Evolutionary conservation across 2,797 vertebrate genomes (phyloP), one percentile per base, ranked within the genome.

Genomic region (Sebastes matsubarae): DNA sequence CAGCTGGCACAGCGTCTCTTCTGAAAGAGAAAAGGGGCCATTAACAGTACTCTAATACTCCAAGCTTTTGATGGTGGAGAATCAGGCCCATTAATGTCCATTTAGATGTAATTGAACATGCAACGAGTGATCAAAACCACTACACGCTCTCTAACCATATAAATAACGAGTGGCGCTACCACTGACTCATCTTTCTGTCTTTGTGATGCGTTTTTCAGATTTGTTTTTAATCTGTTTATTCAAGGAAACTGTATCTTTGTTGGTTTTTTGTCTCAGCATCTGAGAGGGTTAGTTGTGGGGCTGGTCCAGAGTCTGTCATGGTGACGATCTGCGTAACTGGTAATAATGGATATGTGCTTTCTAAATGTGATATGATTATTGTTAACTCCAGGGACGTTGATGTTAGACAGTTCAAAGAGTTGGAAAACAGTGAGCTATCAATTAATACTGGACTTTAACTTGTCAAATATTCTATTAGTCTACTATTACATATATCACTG

Each of bases 271-370:
- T 50, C 20, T n/a, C 25, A 14, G 64, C n/a, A 16, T 27, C 16
- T 25, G 20, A 30, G n/a, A 29, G 30, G 27, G 14, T 59, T 57
- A 25, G 42, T 38, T 58, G 30, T 4, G n/a, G 57, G 27, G 46
- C 12, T 27, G 30, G 3, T 22, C 20, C 20, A 25, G 27, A 7
- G 46, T 60, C 29, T 8, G 60, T 42, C 27, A 65, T 38, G 27
- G 55, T 73, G 65, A 46, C 58, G 22, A 58, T 38, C 50, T 78
- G 57, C 42, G 12, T 25, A 79, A 79, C n/a, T 50, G 68, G n/a
- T 5, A 4, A 16, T 25, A 30, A 50, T 61, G 8, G 52, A 82
- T 2, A 24, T 24, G 2, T 2, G 32, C 24, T 59, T 42, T 55
- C 67, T 5, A 14, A 36, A 27, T 34, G 24, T 18, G 5, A 64